Evolutionary conservation across 2,888 invertebrate genomes (phyloP).

Genomic region (Rhamnusium bicolor): DNA sequence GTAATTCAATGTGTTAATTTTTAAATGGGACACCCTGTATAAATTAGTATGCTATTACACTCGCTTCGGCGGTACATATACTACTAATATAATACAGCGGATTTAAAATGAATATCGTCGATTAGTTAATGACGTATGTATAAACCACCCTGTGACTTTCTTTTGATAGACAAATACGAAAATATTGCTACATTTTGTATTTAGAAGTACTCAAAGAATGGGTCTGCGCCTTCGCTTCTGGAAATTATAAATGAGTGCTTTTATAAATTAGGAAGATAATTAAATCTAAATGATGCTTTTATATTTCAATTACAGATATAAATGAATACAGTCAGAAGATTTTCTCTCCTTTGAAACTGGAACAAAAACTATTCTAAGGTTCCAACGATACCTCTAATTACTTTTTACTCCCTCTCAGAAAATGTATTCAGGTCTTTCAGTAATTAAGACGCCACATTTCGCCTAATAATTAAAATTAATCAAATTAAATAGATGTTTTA

Average conservation of each 20-base stretch:
- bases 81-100: too few relatives aligned
- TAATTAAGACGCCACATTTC: background rate
- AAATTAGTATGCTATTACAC: too few relatives aligned
- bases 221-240: background rate
- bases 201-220: background rate
- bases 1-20: too few relatives aligned
- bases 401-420: background rate
- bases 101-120: too few relatives aligned
- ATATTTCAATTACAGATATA: conserved; percentile 25
- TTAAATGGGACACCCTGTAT: too few relatives aligned
- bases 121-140: too few relatives aligned
- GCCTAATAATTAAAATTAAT: background rate
- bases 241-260: conserved; percentile 13
- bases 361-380: background rate
- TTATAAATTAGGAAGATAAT: conserved; percentile 17
- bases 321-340: conserved; percentile 16
- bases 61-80: too few relatives aligned
- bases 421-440: background rate
- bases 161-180: too few relatives aligned
- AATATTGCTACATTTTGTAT: background rate
- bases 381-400: background rate
- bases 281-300: conserved; percentile 21
- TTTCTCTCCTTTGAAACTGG: background rate
- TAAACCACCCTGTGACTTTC: too few relatives aligned
- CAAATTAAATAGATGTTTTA: background rate